phyloP scores from a whole-genome alignment of 2,888 invertebrate species.

The Tipula helvola region DNA sequence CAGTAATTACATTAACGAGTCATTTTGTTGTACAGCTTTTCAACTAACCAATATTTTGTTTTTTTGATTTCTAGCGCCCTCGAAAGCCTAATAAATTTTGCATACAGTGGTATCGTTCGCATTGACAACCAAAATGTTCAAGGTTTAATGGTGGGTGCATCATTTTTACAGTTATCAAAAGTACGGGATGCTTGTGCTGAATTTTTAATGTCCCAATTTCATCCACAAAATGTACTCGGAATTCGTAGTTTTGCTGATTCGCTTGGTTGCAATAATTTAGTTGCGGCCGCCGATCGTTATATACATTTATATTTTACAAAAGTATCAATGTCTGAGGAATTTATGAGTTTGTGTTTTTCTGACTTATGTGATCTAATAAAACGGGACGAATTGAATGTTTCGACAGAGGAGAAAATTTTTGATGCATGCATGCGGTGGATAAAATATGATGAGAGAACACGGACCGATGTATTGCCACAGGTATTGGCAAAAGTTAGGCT shows the following conservation, averaged over 20 bases:
- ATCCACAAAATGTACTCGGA: constrained; percentile 68
- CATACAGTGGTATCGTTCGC: constrained; percentile 66
- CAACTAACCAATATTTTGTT: constrained; percentile 13
- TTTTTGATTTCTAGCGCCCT: constrained; percentile 55
- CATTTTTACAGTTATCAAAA: constrained; percentile 64
- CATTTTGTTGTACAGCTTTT: constrained; percentile 6
- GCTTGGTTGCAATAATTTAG: constrained; percentile 54
- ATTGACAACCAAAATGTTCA: constrained; percentile 72
- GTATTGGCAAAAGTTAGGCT: constrained; percentile 63
- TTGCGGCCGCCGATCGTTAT: constrained; percentile 64
- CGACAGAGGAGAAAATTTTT: constrained; percentile 69
- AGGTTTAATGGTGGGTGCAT: constrained; percentile 71
- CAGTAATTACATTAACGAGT: constrained; percentile 38
- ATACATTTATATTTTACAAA: constrained; percentile 68
- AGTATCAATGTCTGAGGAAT: constrained; percentile 66
- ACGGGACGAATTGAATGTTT: constrained; percentile 65
- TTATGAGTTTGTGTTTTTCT: constrained; percentile 41
- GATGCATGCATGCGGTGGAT: constrained; percentile 72
- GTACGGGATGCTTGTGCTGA: constrained; percentile 75
- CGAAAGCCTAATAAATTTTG: constrained; percentile 72
- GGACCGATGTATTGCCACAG: constrained; percentile 50
- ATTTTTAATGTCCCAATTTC: constrained; percentile 62
- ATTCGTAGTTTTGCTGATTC: constrained; percentile 70
- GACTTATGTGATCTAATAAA: constrained; percentile 58
- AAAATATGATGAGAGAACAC: constrained; percentile 46